Percentiles rank a stretch among this genome's conserved stretches.
These are phyloP conservation scores for Plutella xylostella DNA, from an alignment of 2,888 invertebrate genomes.

Conservation along the genomic window DNA sequence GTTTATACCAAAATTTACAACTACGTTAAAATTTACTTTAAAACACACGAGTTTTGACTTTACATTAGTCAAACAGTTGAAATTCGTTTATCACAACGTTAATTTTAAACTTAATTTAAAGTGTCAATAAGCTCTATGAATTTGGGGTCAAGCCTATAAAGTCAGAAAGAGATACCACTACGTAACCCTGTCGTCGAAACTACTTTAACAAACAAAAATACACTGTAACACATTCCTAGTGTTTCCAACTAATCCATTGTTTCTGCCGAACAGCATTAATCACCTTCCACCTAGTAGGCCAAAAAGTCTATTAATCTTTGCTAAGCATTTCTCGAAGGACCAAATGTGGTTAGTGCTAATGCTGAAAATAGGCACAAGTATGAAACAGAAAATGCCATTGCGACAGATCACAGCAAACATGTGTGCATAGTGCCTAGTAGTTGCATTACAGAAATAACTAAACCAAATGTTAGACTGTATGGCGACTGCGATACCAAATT, in stretches of 20 bases:
- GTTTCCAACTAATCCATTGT: not conserved
- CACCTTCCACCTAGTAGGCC: slow-evolving; percentile 1
- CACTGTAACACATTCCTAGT: too few relatives aligned
- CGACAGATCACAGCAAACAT: not conserved
- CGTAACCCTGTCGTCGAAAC: too few relatives aligned
- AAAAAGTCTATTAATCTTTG: slow-evolving; percentile 1
- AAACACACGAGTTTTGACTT: too few relatives aligned
- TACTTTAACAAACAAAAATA: too few relatives aligned
- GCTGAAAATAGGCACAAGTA: not conserved
- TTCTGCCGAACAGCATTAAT: slow-evolving; percentile 4
- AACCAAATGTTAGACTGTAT: not conserved
- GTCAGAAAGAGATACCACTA: too few relatives aligned
- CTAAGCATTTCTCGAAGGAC: not conserved
- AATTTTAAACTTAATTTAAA: too few relatives aligned
- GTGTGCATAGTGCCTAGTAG: not conserved
- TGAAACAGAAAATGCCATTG: not conserved
- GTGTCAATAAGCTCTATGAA: too few relatives aligned
- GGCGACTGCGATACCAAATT: not conserved
- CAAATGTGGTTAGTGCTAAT: not conserved
- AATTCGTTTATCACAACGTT: too few relatives aligned
- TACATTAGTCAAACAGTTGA: too few relatives aligned
- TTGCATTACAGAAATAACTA: not conserved
- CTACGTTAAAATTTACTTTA: too few relatives aligned
- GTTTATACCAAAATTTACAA: too few relatives aligned
- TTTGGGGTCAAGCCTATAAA: too few relatives aligned